A percentile compares a stretch with the other conserved stretches of the same genome.
These are phyloP conservation scores for Steatornis caripensis DNA, from an alignment of 2,113 vertebrate genomes.

Conservation along the genomic window DNA sequence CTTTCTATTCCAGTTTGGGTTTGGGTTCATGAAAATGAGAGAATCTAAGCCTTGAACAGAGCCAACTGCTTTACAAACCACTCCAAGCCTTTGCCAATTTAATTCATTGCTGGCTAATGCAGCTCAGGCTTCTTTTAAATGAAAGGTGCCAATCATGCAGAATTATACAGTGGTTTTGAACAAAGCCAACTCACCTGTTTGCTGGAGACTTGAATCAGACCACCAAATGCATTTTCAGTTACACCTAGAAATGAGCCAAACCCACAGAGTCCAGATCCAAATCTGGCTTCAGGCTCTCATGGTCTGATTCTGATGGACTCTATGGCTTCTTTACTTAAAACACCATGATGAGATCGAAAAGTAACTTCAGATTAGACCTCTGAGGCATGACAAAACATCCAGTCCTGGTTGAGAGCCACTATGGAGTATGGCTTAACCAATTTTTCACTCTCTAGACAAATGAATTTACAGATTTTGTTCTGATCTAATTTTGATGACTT, in stretches of 20 bases:
- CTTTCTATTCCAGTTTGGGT: background rate
- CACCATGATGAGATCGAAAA: background rate
- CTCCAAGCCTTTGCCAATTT: background rate
- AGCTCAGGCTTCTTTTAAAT: background rate
- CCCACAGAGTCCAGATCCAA: constrained; percentile 5
- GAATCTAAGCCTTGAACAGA: background rate
- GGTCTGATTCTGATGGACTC: background rate
- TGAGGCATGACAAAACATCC: background rate
- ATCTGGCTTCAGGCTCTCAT: background rate
- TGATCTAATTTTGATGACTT: background rate
- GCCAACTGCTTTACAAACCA: background rate
- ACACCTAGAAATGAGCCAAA: background rate
- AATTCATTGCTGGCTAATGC: background rate
- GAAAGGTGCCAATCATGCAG: constrained; percentile 9
- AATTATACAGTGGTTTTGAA: constrained; percentile 25
- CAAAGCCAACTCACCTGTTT: constrained; percentile 51
- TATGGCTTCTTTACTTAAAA: background rate
- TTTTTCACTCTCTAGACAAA: background rate
- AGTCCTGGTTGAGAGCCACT: background rate
- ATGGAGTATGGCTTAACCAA: fast-evolving
- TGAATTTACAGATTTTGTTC: background rate
- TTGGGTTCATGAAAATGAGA: background rate
- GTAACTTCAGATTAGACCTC: background rate
- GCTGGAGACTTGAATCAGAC: constrained; percentile 29
- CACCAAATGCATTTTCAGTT: constrained; percentile 14